Conservation (phyloP, 2,797 vertebrate genomes). For the Pseudomugil gertrudae region DNA sequence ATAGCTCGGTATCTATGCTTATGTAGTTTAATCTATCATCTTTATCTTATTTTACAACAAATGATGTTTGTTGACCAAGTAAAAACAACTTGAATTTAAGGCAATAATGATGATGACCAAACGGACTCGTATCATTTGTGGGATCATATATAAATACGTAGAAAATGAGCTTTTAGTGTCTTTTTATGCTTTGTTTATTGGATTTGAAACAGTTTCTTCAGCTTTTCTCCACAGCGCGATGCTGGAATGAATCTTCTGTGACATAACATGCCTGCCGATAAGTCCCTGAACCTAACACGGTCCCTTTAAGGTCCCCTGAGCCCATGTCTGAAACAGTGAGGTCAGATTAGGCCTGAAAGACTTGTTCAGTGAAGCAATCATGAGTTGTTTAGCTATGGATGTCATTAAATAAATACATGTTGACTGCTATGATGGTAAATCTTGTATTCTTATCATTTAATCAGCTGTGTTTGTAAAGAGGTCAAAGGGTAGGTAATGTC, state of each 20-base stretch:
- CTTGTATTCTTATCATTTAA: not conserved
- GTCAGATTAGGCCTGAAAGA: not conserved
- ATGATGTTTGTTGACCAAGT: not conserved
- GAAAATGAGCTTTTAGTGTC: not conserved
- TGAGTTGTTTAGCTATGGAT: not conserved
- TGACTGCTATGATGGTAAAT: not conserved
- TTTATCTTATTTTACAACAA: not conserved
- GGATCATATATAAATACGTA: not conserved
- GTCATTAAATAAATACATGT: not conserved
- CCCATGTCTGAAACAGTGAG: not conserved
- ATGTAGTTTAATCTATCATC: too few species aligned
- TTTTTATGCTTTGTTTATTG: not conserved
- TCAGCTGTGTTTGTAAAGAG: not conserved
- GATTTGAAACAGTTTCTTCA: not conserved
- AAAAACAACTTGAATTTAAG: not conserved
- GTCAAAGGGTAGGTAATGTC: not conserved
- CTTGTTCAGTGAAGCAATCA: not conserved
- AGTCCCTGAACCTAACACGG: not conserved
- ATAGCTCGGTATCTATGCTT: too few species aligned
- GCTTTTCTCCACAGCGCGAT: not conserved
- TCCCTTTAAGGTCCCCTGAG: not conserved
- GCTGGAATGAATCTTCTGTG: not conserved
- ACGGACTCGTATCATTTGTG: not conserved
- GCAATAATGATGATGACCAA: not conserved
- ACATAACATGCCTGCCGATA: not conserved